Base-by-base conservation (phyloP, 2,113 vertebrate genomes). In the Chaetodon auriga region DNA sequence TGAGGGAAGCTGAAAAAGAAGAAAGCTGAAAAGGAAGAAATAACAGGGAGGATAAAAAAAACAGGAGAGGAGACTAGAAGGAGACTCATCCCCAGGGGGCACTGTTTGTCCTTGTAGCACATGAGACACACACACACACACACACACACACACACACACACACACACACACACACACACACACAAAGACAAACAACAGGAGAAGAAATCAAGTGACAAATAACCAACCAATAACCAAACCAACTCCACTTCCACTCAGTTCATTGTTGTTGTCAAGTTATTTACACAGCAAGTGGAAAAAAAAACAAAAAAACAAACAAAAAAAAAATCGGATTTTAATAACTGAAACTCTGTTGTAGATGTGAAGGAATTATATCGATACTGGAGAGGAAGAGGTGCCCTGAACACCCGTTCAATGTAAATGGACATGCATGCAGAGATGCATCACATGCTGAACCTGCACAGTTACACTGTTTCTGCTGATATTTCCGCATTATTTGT, bases 61-160 rank as follows among this genome's bases (percentile, higher is more conserved):
- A 58, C 14, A 74, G 43, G 45, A 85, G 61, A 78, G 58, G 55
- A 75, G 49, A 83, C 69, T 55, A 45, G 72, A 80, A 85, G 79
- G 77, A 88, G 81, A 92, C 65, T 91, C 87, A 91, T 93, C 94
- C 93, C 93, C 91, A 95, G 94, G 93, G 94, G 95, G 94, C 94
- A 93, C 86, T 95, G 91, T 95, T 94, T 93, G 91, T 90, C 94
- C 93, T 94, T 82, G 83, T 77, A 80, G 81, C 30, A 63, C 72
- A 66, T 41, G 11, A 71, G 13, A 57, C 46, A 45, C 30, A 30
- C 30, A 30, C 30, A 30, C 30, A 30, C 45, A 43, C 45, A 69
- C 64, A 43, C 62, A 51, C 60, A 45, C 77, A 36, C 63, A 41
- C 55, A 51, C 48, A 38, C 62, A 62, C 35, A 51, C 23, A 61